Percentiles rank a stretch among this genome's conserved stretches.
Evolutionary conservation across 2,888 invertebrate species (phyloP).

Genomic region (Pocota personata): DNA sequence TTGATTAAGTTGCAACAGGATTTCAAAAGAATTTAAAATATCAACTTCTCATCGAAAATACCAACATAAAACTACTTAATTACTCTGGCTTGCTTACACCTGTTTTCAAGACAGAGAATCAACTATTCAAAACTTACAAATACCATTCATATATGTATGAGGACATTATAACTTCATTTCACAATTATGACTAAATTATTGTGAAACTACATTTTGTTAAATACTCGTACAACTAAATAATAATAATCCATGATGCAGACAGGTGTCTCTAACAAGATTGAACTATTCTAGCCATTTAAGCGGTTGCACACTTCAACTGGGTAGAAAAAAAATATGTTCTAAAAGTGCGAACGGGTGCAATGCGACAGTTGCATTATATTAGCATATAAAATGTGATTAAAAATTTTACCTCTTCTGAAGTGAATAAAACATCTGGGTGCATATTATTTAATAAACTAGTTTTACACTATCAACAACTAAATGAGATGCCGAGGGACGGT

Average conservation of each 20-base stretch:
- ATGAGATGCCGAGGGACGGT: constrained; percentile 44
- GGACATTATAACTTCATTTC: constrained; percentile 11
- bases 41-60: constrained; percentile 34
- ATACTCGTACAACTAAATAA: constrained; percentile 33
- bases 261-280: constrained; percentile 56
- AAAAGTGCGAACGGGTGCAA: constrained; percentile 44
- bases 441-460: constrained; percentile 60
- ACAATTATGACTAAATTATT: constrained; percentile 31
- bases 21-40: background rate
- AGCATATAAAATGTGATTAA: constrained; percentile 41
- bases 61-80: constrained; percentile 28
- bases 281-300: constrained; percentile 14
- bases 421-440: constrained; percentile 56
- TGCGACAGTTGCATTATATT: constrained; percentile 61
- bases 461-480: constrained; percentile 18
- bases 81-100: constrained; percentile 18
- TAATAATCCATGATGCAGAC: constrained; percentile 64
- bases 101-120: constrained; percentile 29
- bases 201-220: constrained; percentile 28
- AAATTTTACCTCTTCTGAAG: background rate
- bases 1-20: constrained; percentile 26
- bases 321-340: background rate
- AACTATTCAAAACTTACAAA: constrained; percentile 25
- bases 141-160: constrained; percentile 34
- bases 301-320: background rate